Percentiles rank a stretch among this genome's conserved stretches.
These are phyloP conservation scores for Synanthedon myopaeformis DNA, from an alignment of 2,888 invertebrate species.

Conservation along the genomic window DNA sequence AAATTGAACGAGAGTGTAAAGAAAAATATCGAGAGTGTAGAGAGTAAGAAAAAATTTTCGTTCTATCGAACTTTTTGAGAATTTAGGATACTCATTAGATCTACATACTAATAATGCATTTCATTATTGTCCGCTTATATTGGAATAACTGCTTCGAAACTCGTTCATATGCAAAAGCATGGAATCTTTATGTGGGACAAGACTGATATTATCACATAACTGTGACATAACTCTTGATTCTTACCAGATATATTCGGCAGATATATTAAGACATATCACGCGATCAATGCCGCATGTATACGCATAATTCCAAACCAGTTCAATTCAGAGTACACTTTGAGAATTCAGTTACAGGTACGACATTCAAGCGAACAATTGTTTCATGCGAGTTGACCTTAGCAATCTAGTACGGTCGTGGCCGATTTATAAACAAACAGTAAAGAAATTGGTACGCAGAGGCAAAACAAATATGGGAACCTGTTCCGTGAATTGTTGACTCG, in stretches of 20 bases:
- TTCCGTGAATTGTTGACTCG: constrained; percentile 6
- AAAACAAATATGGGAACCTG: constrained; percentile 4
- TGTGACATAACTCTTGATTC: too few species aligned
- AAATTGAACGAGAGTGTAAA: too few species aligned
- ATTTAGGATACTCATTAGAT: too few species aligned
- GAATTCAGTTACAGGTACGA: constrained; percentile 50
- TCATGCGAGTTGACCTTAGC: constrained; percentile 16
- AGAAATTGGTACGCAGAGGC: constrained; percentile 1
- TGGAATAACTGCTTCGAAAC: too few species aligned
- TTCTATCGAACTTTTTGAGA: too few species aligned
- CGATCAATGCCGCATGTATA: constrained; percentile 35
- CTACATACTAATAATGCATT: too few species aligned
- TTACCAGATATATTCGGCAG: not conserved
- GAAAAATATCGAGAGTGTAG: too few species aligned
- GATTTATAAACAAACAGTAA: constrained; percentile 18
- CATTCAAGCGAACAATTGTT: constrained; percentile 26
- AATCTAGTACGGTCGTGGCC: constrained; percentile 16
- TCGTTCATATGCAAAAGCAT: too few species aligned
- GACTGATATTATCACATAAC: too few species aligned
- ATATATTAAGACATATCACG: constrained; percentile 27
- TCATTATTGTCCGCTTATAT: too few species aligned
- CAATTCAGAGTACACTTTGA: constrained; percentile 47
- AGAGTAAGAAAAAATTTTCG: too few species aligned
- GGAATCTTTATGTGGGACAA: too few species aligned
- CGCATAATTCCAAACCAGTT: constrained; percentile 41